Percentiles rank a stretch among this genome's conserved stretches.
Conservation (phyloP, 2,113 vertebrate species). For the Microtus richardsoni region DNA sequence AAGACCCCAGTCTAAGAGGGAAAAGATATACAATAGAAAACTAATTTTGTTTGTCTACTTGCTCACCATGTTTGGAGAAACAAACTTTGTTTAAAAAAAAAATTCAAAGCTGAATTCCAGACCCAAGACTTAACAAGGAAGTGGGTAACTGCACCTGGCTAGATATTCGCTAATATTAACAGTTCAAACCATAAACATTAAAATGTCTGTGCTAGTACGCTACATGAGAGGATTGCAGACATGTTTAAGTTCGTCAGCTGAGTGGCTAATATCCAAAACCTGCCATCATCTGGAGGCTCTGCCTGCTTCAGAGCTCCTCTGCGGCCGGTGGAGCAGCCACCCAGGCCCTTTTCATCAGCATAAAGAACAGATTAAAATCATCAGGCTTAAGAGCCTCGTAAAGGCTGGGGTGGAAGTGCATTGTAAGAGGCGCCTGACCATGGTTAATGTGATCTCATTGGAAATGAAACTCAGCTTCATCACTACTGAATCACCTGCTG, state of each 20-base stretch:
- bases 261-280: conserved; percentile 74
- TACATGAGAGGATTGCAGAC: conserved; percentile 48
- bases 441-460: not conserved
- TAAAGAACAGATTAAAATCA: conserved; percentile 79
- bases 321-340: conserved; percentile 64
- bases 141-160: not conserved
- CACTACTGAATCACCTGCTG: not conserved
- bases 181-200: conserved; percentile 27
- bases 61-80: not conserved
- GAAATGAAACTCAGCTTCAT: conserved; percentile 68
- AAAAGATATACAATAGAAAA: not conserved
- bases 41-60: not conserved
- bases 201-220: conserved; percentile 55
- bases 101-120: conserved; percentile 35
- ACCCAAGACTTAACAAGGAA: not conserved
- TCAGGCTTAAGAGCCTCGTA: conserved; percentile 55
- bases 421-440: conserved; percentile 31
- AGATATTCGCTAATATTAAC: not conserved
- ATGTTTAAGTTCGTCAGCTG: not conserved
- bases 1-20: not conserved
- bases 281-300: conserved; percentile 76
- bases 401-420: conserved; percentile 68
- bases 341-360: conserved; percentile 66
- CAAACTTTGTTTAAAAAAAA: not conserved
- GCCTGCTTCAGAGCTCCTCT: conserved; percentile 61